Evolutionary conservation across 1,140 invertebrate species (phyloP), one percentile per base, ranked within the genome.

Genomic region (Aphaenogaster floridana): DNA sequence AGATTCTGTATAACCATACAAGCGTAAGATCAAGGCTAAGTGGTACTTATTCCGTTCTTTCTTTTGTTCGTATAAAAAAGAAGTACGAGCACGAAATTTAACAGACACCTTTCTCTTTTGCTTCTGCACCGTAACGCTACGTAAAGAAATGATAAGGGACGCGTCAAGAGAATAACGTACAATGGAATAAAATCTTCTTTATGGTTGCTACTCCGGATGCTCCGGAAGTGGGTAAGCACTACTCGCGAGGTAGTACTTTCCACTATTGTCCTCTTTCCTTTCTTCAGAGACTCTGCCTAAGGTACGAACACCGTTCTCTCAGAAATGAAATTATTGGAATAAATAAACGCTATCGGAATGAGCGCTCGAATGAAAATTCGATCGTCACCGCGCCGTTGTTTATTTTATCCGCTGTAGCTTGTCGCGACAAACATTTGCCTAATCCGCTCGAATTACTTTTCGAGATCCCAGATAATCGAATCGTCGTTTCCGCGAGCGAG

Each of bases 171-270:
- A 13, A 63, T 76, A 84, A 84, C 69, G 28, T 39, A 74, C 13
- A 76, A 84, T 76, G 13, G n/a, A 84, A 84, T 84, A 81, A 81
- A 81, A 48, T 28, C 45, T 80, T 68, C 45, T 71, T 81, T 57
- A 71, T n/a, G 57, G 57, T 63, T 45, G 21, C 48, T 81, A 54
- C 64, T 71, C 13, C 21, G n/a, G 15, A 68, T 42, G 61, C 21
- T 71, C 13, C 64, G 63, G 78, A 81, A 81, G 78, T 80, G n/a
- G 34, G 63, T 54, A 69, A 80, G 48, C 48, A 42, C 48, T 81
- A 54, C 64, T 54, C 45, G 48, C n/a, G n/a, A 81, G 17, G 45
- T 48, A 61, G 17, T 66, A 48, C 59, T 66, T 50, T 54, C 36
- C 21, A 52, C 48, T 3, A 80, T 54, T 80, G 45, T 80, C 21